These are phyloP conservation scores for Esox masquinongy DNA, from an alignment of 2,797 vertebrate species.

Conservation along the genomic window DNA sequence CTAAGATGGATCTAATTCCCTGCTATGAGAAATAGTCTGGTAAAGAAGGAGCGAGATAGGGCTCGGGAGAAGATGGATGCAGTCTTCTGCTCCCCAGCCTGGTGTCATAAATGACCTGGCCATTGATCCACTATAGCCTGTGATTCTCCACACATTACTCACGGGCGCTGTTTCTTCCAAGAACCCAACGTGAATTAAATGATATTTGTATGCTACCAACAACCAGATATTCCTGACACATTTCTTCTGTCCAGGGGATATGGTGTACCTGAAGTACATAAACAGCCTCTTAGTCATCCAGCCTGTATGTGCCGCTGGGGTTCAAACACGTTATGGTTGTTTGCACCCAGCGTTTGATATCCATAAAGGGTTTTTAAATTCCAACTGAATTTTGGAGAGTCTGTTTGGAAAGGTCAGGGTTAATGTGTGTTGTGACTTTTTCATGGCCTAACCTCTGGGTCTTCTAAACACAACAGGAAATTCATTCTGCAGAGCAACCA, in stretches of 20 bases:
- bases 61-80: slow-evolving; percentile 58
- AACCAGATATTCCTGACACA: not conserved
- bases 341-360: not conserved
- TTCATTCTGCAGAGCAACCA: slow-evolving; percentile 6
- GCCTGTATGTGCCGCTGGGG: not conserved
- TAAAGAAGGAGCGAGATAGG: slow-evolving; percentile 35
- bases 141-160: slow-evolving; percentile 68
- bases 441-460: not conserved
- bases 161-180: slow-evolving; percentile 21
- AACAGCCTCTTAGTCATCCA: not conserved
- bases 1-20: slow-evolving; percentile 55
- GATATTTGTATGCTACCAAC: not conserved
- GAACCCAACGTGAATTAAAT: not conserved
- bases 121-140: slow-evolving; percentile 74
- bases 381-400: not conserved
- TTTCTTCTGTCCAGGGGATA: not conserved
- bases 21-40: slow-evolving; percentile 34
- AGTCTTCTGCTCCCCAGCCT: slow-evolving; percentile 46
- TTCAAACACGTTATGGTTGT: not conserved
- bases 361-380: not conserved
- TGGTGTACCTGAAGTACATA: not conserved
- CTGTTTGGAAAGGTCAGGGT: not conserved
- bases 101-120: slow-evolving; percentile 71
- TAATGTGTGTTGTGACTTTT: not conserved
- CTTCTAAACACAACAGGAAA: not conserved